phyloP scores from a whole-genome alignment of 2,113 vertebrate species.

The Choloepus hoffmanni region DNA sequence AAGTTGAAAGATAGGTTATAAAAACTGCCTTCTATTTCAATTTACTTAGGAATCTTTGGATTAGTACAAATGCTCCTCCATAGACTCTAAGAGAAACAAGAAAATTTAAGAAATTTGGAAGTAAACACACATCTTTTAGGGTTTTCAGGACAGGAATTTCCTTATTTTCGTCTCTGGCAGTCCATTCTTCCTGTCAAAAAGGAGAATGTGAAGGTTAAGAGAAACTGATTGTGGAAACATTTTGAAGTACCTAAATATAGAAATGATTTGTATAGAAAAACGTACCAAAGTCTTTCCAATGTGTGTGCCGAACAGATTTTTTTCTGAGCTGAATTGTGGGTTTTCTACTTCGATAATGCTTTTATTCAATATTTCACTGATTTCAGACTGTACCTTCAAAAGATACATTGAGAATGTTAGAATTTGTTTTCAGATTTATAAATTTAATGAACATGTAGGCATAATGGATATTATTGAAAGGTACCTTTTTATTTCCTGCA shows the following conservation, averaged over 20 bases:
- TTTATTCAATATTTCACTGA: conserved; percentile 82
- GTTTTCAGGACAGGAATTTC: conserved; percentile 16
- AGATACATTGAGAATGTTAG: conserved; percentile 68
- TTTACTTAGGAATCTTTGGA: neutral
- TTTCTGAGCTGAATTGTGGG: conserved; percentile 65
- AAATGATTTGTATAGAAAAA: conserved; percentile 25
- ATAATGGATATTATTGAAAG: conserved; percentile 27
- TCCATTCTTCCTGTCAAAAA: conserved; percentile 48
- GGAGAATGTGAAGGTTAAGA: neutral
- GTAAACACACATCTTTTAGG: conserved; percentile 34
- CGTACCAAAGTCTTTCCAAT: conserved; percentile 77
- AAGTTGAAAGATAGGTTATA: neutral
- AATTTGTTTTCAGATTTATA: conserved; percentile 39
- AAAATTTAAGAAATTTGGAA: neutral
- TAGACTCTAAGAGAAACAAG: neutral
- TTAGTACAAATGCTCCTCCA: neutral
- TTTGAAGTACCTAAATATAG: neutral
- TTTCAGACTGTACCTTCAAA: conserved; percentile 85
- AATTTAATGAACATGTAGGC: neutral
- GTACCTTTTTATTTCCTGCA: neutral
- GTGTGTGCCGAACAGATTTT: conserved; percentile 56
- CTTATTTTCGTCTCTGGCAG: conserved; percentile 45
- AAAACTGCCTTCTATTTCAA: neutral
- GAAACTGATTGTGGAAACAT: neutral
- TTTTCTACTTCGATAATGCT: conserved; percentile 81